phyloP scores from a whole-genome alignment of 2,888 invertebrate genomes.

The Synergus laeviventris region DNA sequence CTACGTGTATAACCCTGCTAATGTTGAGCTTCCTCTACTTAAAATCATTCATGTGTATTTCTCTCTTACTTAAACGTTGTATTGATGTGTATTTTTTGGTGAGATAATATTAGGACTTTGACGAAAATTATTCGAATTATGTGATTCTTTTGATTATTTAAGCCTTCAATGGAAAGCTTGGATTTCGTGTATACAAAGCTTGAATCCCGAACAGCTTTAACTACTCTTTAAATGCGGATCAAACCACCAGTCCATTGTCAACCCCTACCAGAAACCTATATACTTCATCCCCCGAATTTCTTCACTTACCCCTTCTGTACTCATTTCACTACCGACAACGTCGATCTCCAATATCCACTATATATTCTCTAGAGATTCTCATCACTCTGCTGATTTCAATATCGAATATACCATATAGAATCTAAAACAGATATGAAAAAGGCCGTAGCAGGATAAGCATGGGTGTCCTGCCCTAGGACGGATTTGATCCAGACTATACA shows the following conservation, averaged over 20 bases:
- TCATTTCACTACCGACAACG: constrained; percentile 25
- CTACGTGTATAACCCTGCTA: neutral
- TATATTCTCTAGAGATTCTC: constrained; percentile 14
- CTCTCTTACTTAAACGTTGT: neutral
- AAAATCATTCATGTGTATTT: neutral
- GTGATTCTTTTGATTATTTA: constrained; percentile 20
- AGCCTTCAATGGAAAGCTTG: constrained; percentile 34
- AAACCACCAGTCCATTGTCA: constrained; percentile 37
- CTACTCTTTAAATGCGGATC: constrained; percentile 33
- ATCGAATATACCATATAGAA: constrained; percentile 27
- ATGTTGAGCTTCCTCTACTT: neutral
- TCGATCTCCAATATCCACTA: constrained; percentile 33
- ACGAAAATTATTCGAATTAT: constrained; percentile 16
- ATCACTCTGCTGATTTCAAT: constrained; percentile 15
- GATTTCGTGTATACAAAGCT: constrained; percentile 16
- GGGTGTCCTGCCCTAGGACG: too few species aligned
- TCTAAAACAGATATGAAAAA: neutral
- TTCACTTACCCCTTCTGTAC: constrained; percentile 9
- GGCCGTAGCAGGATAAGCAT: too few species aligned
- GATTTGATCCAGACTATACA: too few species aligned
- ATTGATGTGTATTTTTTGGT: neutral
- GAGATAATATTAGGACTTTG: constrained; percentile 7
- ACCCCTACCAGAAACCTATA: neutral
- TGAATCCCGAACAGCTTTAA: constrained; percentile 27
- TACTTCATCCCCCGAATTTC: constrained; percentile 35